Base-by-base conservation (phyloP, 2,797 vertebrate genomes). In the Saguinus oedipus region DNA sequence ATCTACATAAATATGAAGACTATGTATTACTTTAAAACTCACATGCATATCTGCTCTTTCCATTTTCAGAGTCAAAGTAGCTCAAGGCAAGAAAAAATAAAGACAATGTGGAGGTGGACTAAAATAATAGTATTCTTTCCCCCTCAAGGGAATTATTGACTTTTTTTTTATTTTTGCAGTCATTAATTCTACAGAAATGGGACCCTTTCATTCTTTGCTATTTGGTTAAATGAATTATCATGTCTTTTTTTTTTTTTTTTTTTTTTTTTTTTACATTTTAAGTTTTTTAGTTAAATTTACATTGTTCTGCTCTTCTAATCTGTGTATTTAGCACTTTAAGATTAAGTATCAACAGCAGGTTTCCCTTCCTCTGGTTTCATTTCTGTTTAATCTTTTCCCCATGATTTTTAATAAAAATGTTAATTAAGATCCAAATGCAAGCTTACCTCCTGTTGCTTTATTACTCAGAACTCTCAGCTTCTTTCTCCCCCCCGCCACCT, bases 321-420 rank as follows among this genome's bases (percentile, higher is more conserved):
- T 95, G 19, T 7, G 4, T 44, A 19, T 68, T 88, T 83, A 53
- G 64, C 30, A 88, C 39, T 76, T 94, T 57, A 42, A 42, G 44
- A 36, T 72, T 84, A 90, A 80, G n/a, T 72, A 53, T 27, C 84
- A 82, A 42, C 42, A 57, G 68, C 14, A 59, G 30, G 20, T 68
- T 83, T 89, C 48, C 80, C 26, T 86, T 59, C 27, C 46, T 70
- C 24, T 72, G 42, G 64, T 97, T 94, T 90, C 48, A 87, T 85
- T 95, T 89, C 46, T 81, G 27, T 88, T 93, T 96, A 80, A 76
- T 97, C 48, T 39, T 5, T 83, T 92, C 80, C 64, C 36, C 15
- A 36, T 75, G 78, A 95, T 88, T 96, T 97, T 92, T 87, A 97
- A 89, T 93, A 82, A 94, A 94, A 93, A 61, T 90, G 55, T 70